Conservation (phyloP, 2,888 invertebrate species). For the Drosophila prostipennis region DNA sequence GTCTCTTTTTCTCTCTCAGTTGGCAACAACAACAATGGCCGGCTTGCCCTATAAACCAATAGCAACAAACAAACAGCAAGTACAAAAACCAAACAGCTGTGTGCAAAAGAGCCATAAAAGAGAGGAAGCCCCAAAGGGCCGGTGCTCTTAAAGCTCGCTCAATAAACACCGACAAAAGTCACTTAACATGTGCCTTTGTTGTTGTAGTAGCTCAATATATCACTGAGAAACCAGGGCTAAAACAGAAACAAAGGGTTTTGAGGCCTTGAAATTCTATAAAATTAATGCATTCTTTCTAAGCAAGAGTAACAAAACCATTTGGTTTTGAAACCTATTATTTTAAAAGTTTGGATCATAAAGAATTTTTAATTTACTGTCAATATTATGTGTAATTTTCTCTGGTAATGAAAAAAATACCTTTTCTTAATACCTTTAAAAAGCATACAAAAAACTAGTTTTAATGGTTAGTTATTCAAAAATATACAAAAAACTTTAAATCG, state of each 20-base stretch:
- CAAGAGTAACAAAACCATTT: neutral
- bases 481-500: too few species aligned
- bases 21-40: slow-evolving; percentile 32
- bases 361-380: too few species aligned
- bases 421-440: too few species aligned
- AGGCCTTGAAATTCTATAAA: neutral
- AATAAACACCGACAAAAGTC: slow-evolving; percentile 19
- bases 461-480: too few species aligned
- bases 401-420: too few species aligned
- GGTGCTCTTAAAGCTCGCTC: slow-evolving; percentile 60
- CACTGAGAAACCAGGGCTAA: slow-evolving; percentile 48
- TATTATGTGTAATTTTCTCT: too few species aligned
- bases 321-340: neutral
- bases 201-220: slow-evolving; percentile 34
- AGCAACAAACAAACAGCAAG: slow-evolving; percentile 55
- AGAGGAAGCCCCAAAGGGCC: slow-evolving; percentile 13
- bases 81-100: slow-evolving; percentile 60
- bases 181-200: slow-evolving; percentile 53
- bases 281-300: neutral
- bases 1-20: neutral
- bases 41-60: slow-evolving; percentile 45
- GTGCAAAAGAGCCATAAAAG: slow-evolving; percentile 8
- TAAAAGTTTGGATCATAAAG: too few species aligned
- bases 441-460: too few species aligned
- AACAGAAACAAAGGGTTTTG: neutral